Evolutionary conservation across 2,888 invertebrate genomes (phyloP).

Genomic region (Noctua pronuba): DNA sequence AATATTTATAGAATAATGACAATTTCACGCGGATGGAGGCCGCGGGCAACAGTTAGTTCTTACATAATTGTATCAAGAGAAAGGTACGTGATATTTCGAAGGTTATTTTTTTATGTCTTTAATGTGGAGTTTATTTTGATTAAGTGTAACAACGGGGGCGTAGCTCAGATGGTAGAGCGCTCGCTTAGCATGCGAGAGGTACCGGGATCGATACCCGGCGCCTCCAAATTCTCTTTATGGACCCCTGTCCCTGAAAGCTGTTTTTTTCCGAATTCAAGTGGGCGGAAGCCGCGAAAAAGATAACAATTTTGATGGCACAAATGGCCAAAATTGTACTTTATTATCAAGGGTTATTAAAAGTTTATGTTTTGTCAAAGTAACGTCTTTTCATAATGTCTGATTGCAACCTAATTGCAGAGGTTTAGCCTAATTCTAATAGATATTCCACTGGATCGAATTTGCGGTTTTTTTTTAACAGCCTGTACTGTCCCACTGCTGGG

Average conservation of each 20-base stretch:
- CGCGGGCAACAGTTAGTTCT: not conserved
- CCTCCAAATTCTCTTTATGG: slow-evolving; percentile 39
- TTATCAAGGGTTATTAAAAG: not conserved
- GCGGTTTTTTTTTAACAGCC: no score
- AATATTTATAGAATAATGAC: no score
- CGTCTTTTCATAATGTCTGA: not conserved
- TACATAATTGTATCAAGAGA: not conserved
- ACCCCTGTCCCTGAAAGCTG: not conserved
- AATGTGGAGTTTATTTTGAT: slow-evolving; percentile 14
- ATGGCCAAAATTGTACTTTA: not conserved
- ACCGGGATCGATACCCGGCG: slow-evolving; percentile 90
- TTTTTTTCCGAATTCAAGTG: not conserved
- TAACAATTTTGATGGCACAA: not conserved
- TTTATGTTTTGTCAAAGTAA: not conserved
- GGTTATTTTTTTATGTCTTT: not conserved
- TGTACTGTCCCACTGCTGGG: no score
- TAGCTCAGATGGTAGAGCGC: slow-evolving; percentile 91
- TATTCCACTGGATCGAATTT: not conserved
- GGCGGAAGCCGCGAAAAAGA: not conserved
- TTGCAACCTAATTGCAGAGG: not conserved
- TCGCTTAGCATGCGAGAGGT: slow-evolving; percentile 91
- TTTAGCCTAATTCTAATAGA: not conserved
- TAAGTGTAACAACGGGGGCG: slow-evolving; percentile 78
- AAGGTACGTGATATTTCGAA: not conserved
- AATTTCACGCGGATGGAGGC: no score